phyloP scores from a whole-genome alignment of 2,888 invertebrate species.

The Torymus texanus region DNA sequence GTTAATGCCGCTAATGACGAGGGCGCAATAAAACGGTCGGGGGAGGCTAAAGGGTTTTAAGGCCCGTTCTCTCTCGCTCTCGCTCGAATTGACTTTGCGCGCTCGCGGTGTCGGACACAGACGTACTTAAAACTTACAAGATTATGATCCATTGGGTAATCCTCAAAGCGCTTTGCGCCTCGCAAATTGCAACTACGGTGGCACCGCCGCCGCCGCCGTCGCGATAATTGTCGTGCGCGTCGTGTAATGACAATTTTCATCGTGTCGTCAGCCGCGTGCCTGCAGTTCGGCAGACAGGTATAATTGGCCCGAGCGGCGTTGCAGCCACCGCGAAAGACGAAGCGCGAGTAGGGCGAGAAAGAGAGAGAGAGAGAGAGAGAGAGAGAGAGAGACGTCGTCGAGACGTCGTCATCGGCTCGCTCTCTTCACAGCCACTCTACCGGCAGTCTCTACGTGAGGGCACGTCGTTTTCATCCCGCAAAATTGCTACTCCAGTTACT shows the following conservation, averaged over 20 bases:
- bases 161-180: constrained; percentile 71
- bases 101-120: constrained; percentile 51
- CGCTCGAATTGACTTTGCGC: constrained; percentile 6
- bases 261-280: constrained; percentile 67
- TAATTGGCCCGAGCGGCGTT: constrained; percentile 67
- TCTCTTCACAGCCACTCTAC: constrained; percentile 32
- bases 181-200: constrained; percentile 70
- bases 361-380: constrained; percentile 36
- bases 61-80: not conserved
- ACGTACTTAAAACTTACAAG: constrained; percentile 74
- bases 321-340: constrained; percentile 60
- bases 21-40: not conserved
- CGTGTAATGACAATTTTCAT: constrained; percentile 74
- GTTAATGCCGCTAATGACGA: not conserved
- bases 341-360: constrained; percentile 59
- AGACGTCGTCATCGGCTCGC: constrained; percentile 3
- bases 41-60: no score
- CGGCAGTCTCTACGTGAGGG: constrained; percentile 43
- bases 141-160: constrained; percentile 73
- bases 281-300: constrained; percentile 27
- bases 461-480: constrained; percentile 52
- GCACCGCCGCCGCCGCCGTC: constrained; percentile 65
- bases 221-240: constrained; percentile 73
- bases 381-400: constrained; percentile 54
- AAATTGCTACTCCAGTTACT: constrained; percentile 52